phyloP scores from a whole-genome alignment of 2,797 vertebrate genomes.

The Pogoniulus pusillus region DNA sequence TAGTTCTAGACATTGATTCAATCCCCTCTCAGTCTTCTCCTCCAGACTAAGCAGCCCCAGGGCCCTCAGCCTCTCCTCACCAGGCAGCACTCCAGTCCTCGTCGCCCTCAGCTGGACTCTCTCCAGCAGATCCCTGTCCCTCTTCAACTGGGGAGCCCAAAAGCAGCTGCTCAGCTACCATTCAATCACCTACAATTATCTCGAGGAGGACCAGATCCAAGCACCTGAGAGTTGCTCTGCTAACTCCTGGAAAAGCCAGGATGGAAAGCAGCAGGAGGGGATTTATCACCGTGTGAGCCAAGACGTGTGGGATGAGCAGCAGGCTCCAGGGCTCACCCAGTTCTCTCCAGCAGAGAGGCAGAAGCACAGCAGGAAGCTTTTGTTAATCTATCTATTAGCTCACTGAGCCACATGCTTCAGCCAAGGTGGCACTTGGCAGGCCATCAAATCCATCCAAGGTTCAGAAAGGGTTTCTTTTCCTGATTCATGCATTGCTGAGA shows the following conservation, averaged over 20 bases:
- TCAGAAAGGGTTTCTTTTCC: constrained; percentile 29
- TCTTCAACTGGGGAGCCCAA: too few relatives aligned
- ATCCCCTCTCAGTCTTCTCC: too few relatives aligned
- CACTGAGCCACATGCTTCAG: not conserved
- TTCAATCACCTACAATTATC: not conserved
- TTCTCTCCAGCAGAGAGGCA: not conserved
- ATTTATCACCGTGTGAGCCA: not conserved
- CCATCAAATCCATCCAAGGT: constrained; percentile 26
- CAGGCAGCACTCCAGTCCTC: too few relatives aligned
- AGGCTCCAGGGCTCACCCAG: not conserved
- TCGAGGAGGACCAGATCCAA: not conserved
- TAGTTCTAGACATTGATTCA: too few relatives aligned
- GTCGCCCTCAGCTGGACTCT: too few relatives aligned
- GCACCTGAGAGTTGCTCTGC: not conserved
- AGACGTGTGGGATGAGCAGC: not conserved
- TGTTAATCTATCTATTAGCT: not conserved
- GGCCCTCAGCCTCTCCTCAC: too few relatives aligned
- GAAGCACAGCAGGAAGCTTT: not conserved
- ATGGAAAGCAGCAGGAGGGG: not conserved
- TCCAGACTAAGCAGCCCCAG: too few relatives aligned
- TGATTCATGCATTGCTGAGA: constrained; percentile 53
- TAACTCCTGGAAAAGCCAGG: not conserved
- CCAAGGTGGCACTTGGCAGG: not conserved
- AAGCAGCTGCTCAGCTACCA: not conserved
- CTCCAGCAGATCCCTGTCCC: too few relatives aligned